Percentiles rank a stretch among this genome's conserved stretches.
These are phyloP conservation scores for Herminia tarsipennalis DNA, from an alignment of 2,888 invertebrate genomes.

Conservation along the genomic window DNA sequence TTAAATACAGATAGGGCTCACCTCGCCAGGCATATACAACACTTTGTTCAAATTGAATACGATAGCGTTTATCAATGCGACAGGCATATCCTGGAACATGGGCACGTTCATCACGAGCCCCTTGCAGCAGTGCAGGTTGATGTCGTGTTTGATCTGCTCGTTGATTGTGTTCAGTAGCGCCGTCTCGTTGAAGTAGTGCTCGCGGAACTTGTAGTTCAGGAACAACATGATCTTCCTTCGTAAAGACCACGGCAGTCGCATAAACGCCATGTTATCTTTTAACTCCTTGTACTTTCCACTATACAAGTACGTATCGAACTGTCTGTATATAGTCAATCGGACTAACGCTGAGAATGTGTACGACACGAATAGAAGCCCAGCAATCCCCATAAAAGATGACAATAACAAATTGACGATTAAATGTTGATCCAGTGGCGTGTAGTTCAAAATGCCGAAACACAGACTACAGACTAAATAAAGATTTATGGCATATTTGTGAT, in stretches of 20 bases:
- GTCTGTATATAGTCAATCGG: constrained; percentile 54
- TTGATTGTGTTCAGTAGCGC: constrained; percentile 62
- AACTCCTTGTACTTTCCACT: constrained; percentile 57
- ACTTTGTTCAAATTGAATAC: constrained; percentile 80
- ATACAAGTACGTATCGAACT: constrained; percentile 53
- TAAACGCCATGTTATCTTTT: constrained; percentile 55
- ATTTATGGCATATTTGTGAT: constrained; percentile 58
- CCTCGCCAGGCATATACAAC: constrained; percentile 85
- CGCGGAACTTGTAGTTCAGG: constrained; percentile 64
- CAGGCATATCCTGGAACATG: constrained; percentile 82
- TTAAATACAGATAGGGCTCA: too few species aligned
- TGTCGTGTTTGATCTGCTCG: constrained; percentile 80
- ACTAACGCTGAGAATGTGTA: constrained; percentile 54
- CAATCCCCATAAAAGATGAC: constrained; percentile 47
- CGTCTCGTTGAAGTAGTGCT: constrained; percentile 61
- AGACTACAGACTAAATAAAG: constrained; percentile 55
- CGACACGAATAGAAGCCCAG: constrained; percentile 55
- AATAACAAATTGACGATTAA: constrained; percentile 51
- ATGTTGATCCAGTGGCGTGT: constrained; percentile 45
- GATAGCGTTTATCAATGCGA: constrained; percentile 77
- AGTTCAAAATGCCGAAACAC: constrained; percentile 59
- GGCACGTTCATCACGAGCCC: constrained; percentile 82
- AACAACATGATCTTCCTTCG: constrained; percentile 59
- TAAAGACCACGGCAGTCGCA: constrained; percentile 54
- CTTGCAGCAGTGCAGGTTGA: constrained; percentile 83